Evolutionary conservation across 2,797 vertebrate genomes (phyloP), one percentile per base, ranked within the genome.

Genomic region (Iguana delicatissima): DNA sequence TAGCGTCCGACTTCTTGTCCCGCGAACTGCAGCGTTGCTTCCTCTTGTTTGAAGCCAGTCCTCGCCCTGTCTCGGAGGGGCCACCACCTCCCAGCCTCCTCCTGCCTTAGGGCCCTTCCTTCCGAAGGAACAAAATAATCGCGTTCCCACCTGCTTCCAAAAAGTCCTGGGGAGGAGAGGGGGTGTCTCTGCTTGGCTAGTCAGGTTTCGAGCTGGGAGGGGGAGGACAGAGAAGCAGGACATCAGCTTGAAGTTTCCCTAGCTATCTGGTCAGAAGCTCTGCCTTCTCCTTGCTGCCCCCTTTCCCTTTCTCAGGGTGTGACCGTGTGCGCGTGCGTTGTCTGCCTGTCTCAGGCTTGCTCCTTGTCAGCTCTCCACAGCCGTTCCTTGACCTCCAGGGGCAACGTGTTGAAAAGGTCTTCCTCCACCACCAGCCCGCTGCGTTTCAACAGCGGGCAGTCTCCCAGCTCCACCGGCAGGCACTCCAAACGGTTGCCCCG

Each of bases 291-390:
- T 57, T 88, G 22, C 80, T 35, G 84, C 52, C 87, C 26, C 50
- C 32, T n/a, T 32, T 52, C 46, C 29, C 24, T 24, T 1, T 29
- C 38, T 20, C 0, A 2, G 12, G 29, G 10, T 29, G 29, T 4
- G 69, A n/a, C 69, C 6, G 59, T 62, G 59, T 1, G 22, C 20
- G 6, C 10, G 52, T 67, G 7, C n/a, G 42, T 24, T 0, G 72
- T 46, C 42, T 46, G 4, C 4, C 2, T 52, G 38, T 18, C 64
- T 99, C 97, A 99, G 79, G 97, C 98, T 93, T 98, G 98, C 90
- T 99, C 99, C 95, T 99, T 99, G 96, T 99, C 99, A 0, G 97
- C 97, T 96, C 99, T 98, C 98, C 98, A 99, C 50, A 99, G 97
- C 82, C 98, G 98, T 87, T 99, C 99, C 95, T 99, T 99, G 91